Evolutionary conservation across 2,113 vertebrate genomes (phyloP).

Genomic region (Esox niger): DNA sequence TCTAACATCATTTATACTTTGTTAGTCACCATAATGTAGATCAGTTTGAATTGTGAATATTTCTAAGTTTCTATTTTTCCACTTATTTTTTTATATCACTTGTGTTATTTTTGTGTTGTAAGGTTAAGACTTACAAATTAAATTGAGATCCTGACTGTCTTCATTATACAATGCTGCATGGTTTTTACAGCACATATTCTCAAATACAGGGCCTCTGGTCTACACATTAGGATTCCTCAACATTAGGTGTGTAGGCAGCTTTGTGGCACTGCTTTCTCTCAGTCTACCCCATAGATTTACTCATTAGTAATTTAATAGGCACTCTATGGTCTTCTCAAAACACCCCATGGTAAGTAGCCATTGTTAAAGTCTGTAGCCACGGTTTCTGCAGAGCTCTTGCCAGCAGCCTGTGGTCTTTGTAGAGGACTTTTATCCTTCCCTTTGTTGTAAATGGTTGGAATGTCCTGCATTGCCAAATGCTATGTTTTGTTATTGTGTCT

Average conservation of each 20-base stretch:
- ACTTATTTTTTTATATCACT: conserved; percentile 50
- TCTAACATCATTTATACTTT: neutral
- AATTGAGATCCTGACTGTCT: conserved; percentile 30
- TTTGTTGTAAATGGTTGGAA: conserved; percentile 50
- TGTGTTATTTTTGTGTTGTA: conserved; percentile 56
- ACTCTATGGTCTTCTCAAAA: neutral
- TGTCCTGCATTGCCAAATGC: conserved; percentile 51
- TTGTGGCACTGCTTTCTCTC: too few relatives aligned
- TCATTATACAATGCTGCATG: conserved; percentile 9
- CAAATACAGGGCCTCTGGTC: too few relatives aligned
- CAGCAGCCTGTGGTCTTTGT: conserved; percentile 30
- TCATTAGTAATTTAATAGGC: too few relatives aligned
- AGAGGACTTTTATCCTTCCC: conserved; percentile 47
- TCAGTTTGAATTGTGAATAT: neutral
- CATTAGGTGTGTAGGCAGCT: too few relatives aligned
- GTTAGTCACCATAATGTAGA: neutral
- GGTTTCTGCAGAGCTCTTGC: conserved; percentile 34
- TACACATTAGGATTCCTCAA: too few relatives aligned
- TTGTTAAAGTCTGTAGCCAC: conserved; percentile 14
- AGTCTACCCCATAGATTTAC: too few relatives aligned
- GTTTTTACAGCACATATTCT: neutral
- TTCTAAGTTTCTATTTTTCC: conserved; percentile 41
- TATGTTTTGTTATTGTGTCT: conserved; percentile 21
- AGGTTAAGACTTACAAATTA: conserved; percentile 57
- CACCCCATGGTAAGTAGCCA: neutral